Conservation (phyloP, 2,888 invertebrate genomes). For the Zelleria hepariella region DNA sequence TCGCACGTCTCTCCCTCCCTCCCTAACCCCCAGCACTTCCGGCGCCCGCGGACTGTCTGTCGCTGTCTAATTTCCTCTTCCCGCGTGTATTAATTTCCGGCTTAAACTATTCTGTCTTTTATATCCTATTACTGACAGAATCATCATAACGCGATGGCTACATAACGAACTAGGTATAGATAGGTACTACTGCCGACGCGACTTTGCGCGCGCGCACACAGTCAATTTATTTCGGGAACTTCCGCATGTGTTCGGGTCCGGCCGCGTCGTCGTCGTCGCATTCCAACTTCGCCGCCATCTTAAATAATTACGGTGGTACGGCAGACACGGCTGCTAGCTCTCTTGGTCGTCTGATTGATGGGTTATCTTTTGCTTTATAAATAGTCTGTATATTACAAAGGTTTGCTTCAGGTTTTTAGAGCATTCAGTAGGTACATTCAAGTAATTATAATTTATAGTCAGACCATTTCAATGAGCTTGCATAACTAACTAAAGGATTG, state of each 20-base stretch:
- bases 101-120: slow-evolving; percentile 49
- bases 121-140: slow-evolving; percentile 40
- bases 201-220: slow-evolving; percentile 36
- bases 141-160: background rate
- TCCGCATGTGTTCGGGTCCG: slow-evolving; percentile 55
- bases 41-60: slow-evolving; percentile 45
- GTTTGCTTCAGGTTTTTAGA: too few species aligned
- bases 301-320: slow-evolving; percentile 11
- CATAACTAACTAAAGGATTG: slow-evolving; percentile 21
- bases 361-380: background rate
- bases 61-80: slow-evolving; percentile 67
- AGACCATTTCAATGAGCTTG: slow-evolving; percentile 7
- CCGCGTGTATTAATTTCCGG: slow-evolving; percentile 66
- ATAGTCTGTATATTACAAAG: too few species aligned
- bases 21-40: slow-evolving; percentile 41
- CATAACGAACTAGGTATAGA: too few species aligned
- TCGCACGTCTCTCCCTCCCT: slow-evolving; percentile 32
- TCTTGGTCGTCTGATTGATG: slow-evolving; percentile 7
- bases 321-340: slow-evolving; percentile 6
- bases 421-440: too few species aligned
- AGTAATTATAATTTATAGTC: too few species aligned
- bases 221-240: slow-evolving; percentile 63
- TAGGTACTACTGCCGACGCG: slow-evolving; percentile 4
- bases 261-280: slow-evolving; percentile 11
- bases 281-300: slow-evolving; percentile 24